A percentile compares a stretch with the other conserved stretches of the same genome.
Evolutionary conservation across 2,113 vertebrate species (phyloP).

Genomic region (Acanthisitta chloris): DNA sequence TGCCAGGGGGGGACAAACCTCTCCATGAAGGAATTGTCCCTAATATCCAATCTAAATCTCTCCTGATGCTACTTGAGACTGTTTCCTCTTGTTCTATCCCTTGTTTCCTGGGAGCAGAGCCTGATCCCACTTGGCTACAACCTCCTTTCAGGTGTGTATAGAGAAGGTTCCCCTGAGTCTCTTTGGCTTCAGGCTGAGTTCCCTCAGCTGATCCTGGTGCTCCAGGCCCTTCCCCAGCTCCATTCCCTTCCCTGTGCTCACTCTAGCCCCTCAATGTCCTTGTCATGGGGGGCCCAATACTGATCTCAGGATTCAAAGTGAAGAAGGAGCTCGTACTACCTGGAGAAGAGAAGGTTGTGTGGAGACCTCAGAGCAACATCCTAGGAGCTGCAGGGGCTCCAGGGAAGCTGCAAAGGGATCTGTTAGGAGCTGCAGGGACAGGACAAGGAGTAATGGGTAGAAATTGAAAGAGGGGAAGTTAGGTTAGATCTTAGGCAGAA

Average conservation of each 20-base stretch:
- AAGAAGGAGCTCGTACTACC: background rate
- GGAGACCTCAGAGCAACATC: too few species aligned
- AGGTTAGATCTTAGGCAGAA: too few species aligned
- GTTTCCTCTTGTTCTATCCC: background rate
- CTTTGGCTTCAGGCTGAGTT: background rate
- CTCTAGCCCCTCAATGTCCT: background rate
- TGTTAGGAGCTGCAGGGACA: too few species aligned
- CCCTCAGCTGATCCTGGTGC: background rate
- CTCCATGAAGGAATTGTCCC: background rate
- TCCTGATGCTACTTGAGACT: background rate
- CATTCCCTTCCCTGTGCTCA: accelerated
- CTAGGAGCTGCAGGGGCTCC: too few species aligned
- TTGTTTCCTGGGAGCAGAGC: background rate
- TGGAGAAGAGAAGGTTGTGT: too few species aligned
- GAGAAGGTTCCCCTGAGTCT: background rate
- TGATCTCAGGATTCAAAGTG: too few species aligned
- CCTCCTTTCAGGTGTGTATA: background rate
- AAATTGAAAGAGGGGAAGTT: too few species aligned
- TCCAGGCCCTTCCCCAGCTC: background rate
- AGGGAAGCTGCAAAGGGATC: too few species aligned
- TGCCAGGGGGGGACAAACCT: background rate
- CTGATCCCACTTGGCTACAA: background rate
- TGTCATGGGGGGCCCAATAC: background rate
- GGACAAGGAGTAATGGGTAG: too few species aligned
- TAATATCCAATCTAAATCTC: accelerated